Evolutionary conservation across 2,888 invertebrate species (phyloP).

Genomic region (Agrotis clavis): DNA sequence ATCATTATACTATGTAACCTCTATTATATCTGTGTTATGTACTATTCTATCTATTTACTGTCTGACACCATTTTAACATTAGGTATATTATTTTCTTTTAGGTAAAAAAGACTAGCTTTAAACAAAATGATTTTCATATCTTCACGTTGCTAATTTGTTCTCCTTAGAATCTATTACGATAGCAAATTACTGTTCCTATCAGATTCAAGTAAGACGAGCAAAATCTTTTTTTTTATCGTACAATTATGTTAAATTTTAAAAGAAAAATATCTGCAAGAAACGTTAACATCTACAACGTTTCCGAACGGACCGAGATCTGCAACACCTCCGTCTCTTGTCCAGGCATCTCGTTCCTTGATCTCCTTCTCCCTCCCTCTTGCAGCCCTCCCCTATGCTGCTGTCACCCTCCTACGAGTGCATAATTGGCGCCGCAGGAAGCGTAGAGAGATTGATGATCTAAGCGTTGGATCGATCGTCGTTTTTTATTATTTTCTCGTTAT

Average conservation of each 20-base stretch:
- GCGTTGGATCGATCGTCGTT: constrained; percentile 74
- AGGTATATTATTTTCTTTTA: background rate
- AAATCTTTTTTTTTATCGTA: no score
- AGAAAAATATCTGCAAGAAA: constrained; percentile 24
- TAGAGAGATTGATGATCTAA: constrained; percentile 86
- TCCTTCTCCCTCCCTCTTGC: constrained; percentile 61
- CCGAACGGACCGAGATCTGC: constrained; percentile 72
- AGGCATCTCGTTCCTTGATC: constrained; percentile 65
- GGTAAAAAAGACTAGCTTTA: background rate
- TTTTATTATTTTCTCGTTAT: constrained; percentile 66
- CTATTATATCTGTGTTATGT: constrained; percentile 11
- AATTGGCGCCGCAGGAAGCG: constrained; percentile 85
- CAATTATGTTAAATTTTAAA: background rate
- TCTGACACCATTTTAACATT: constrained; percentile 14
- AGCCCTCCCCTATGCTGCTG: constrained; percentile 27
- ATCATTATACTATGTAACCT: constrained; percentile 45
- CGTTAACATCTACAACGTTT: constrained; percentile 54
- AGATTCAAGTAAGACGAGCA: background rate
- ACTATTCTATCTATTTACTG: constrained; percentile 32
- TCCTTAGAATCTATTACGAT: constrained; percentile 19
- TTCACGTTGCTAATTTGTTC: background rate
- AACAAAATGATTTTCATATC: background rate
- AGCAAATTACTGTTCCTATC: background rate
- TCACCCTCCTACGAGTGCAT: constrained; percentile 75
- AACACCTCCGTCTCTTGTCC: constrained; percentile 70